phyloP scores from a whole-genome alignment of 92 coral and sea anemone genomes.

The Phenganax stokvisi region DNA sequence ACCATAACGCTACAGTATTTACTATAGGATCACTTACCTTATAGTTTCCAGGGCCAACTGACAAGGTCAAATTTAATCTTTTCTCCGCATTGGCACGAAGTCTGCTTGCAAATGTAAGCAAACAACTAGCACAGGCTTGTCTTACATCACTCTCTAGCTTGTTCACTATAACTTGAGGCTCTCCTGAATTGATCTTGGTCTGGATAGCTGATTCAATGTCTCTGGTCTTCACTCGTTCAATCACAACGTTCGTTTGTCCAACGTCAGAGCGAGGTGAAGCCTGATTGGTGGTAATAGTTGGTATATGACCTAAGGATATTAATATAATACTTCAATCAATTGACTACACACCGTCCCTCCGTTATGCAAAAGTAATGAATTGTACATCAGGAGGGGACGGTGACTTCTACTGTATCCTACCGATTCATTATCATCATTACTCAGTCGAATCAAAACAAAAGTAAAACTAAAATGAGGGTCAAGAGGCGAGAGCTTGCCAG shows the following conservation, averaged over 20 bases:
- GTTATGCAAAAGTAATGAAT: too few species aligned
- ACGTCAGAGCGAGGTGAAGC: constrained; percentile 1
- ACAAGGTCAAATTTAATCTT: constrained; percentile 25
- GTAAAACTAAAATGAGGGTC: too few species aligned
- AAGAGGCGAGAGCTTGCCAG: too few species aligned
- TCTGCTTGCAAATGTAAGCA: constrained; percentile 30
- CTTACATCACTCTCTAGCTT: constrained; percentile 59
- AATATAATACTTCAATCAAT: not conserved
- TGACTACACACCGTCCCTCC: too few species aligned
- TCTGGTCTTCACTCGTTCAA: constrained; percentile 30
- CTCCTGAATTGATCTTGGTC: constrained; percentile 30
- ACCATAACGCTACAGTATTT: not conserved
- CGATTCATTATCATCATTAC: too few species aligned
- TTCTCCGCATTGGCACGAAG: constrained; percentile 27
- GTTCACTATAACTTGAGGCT: constrained; percentile 43
- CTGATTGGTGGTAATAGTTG: constrained; percentile 6
- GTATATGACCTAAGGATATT: not conserved
- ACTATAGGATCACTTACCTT: not conserved
- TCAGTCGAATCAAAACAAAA: too few species aligned
- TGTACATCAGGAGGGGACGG: too few species aligned
- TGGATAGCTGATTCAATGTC: constrained; percentile 22
- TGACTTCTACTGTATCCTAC: too few species aligned
- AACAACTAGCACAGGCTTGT: constrained; percentile 53
- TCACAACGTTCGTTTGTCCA: constrained; percentile 29
- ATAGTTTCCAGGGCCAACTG: constrained; percentile 6